Evolutionary conservation across 2,888 invertebrate genomes (phyloP), one percentile per base, ranked within the genome.

Genomic region (Acleris holmiana): DNA sequence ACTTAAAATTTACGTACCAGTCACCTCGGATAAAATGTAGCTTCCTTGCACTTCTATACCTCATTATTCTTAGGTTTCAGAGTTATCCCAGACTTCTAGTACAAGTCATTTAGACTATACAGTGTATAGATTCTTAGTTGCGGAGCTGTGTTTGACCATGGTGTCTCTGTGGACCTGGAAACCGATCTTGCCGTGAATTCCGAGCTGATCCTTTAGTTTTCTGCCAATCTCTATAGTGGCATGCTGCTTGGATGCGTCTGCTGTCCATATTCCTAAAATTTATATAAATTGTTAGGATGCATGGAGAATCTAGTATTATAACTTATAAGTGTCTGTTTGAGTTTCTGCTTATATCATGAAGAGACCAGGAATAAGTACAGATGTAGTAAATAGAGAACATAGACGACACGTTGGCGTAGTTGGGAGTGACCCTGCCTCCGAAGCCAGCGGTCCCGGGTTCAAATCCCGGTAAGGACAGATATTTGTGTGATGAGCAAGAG

Each of bases 91-190:
- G 44, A 54, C 21, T 48, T 55, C 44, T 69, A 69, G 57, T 65
- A 73, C 64, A 69, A 71, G 69, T 69, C 72, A 73, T 67, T 69
- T 73, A 69, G 72, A 80, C 93, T 95, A 96, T 84, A 96, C 94
- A 68, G 94, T 94, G 86, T 95, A 96, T 56, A 95, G 94, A 86
- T 94, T 95, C 93, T 97, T 97, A 70, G 97, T 96, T 76, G 94
- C 95, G 40, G 97, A 97, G 79, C 97, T 95, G 78, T 95, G 94
- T 88, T 97, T 97, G 68, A 95, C 95, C 95, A 96, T 96, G 48
- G 96, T 96, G 88, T 98, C 97, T 85, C 95, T 94, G 82, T 98
- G 98, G 61, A 95, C 93, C 89, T 98, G 97, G 89, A 97, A 98
- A 63, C 94, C 94, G 80, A 97, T 95, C 71, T 88, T 88, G 54